Percentiles rank a stretch among this genome's conserved stretches.
Conservation (phyloP, 2,888 invertebrate species). For the Dasysyrphus tricinctus region DNA sequence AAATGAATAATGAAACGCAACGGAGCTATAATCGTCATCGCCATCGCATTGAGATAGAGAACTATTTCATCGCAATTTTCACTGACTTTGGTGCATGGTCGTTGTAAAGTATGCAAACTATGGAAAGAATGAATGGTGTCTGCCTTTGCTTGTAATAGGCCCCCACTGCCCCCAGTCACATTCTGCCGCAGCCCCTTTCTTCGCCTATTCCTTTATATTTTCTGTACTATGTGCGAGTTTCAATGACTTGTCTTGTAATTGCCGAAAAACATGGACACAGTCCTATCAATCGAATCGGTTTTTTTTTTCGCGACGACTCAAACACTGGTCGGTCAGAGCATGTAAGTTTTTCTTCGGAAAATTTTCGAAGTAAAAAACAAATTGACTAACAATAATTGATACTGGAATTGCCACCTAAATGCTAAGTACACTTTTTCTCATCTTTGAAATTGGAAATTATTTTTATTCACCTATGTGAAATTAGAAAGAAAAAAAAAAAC, state of each 20-base stretch:
- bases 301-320: constrained; percentile 51
- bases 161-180: constrained; percentile 15
- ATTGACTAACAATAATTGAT: constrained; percentile 31
- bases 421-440: constrained; percentile 48
- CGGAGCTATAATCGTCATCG: constrained; percentile 19
- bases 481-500: constrained; percentile 50
- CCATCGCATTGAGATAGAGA: constrained; percentile 26
- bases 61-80: constrained; percentile 65
- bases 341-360: neutral
- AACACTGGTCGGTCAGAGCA: neutral
- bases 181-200: constrained; percentile 32
- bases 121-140: constrained; percentile 61
- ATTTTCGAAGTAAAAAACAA: constrained; percentile 20
- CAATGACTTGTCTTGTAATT: constrained; percentile 68
- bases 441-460: constrained; percentile 37
- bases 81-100: constrained; percentile 70
- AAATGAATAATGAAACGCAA: constrained; percentile 38
- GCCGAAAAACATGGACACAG: constrained; percentile 68
- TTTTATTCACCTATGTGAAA: constrained; percentile 61
- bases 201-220: constrained; percentile 35
- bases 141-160: constrained; percentile 27
- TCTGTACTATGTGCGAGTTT: constrained; percentile 54
- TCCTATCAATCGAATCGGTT: constrained; percentile 37
- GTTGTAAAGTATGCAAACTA: constrained; percentile 69
- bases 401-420: constrained; percentile 45